Conservation (phyloP, 2,888 invertebrate genomes). For the Archips crataeganus region DNA sequence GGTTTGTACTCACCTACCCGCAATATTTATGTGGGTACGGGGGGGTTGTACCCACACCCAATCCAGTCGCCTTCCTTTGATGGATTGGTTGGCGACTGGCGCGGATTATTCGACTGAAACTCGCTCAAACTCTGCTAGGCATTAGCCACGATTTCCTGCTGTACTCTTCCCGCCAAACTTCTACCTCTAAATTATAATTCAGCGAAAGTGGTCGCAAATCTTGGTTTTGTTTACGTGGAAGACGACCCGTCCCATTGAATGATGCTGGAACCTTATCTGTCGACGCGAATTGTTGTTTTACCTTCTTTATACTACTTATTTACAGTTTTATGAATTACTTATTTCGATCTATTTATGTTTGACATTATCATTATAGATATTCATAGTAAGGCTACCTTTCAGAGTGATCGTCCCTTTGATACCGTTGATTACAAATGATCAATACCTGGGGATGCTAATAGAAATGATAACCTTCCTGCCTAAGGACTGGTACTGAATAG, state of each 20-base stretch:
- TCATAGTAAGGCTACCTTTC: not conserved
- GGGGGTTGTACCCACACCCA: constrained; percentile 76
- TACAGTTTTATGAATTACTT: not conserved
- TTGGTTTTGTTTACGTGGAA: constrained; percentile 74
- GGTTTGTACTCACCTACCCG: constrained; percentile 86
- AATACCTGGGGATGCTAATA: constrained; percentile 19
- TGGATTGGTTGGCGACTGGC: constrained; percentile 85
- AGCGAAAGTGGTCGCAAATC: constrained; percentile 78
- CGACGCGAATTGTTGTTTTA: constrained; percentile 58
- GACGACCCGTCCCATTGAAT: constrained; percentile 54
- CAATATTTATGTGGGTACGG: constrained; percentile 85
- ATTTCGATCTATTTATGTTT: not conserved
- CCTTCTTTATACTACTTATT: not conserved
- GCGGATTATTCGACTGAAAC: constrained; percentile 81
- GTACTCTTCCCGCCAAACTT: constrained; percentile 72
- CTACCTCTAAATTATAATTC: constrained; percentile 79
- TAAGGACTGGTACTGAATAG: constrained; percentile 62
- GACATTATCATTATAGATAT: not conserved
- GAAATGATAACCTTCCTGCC: constrained; percentile 50
- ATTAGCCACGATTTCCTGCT: constrained; percentile 79
- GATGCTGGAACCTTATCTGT: constrained; percentile 61
- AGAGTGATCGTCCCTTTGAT: constrained; percentile 10
- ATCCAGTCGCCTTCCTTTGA: constrained; percentile 82
- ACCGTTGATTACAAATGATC: not conserved
- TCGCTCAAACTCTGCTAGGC: constrained; percentile 74